Base-by-base conservation (phyloP, 1,140 invertebrate genomes). In the Anastrepha obliqua region DNA sequence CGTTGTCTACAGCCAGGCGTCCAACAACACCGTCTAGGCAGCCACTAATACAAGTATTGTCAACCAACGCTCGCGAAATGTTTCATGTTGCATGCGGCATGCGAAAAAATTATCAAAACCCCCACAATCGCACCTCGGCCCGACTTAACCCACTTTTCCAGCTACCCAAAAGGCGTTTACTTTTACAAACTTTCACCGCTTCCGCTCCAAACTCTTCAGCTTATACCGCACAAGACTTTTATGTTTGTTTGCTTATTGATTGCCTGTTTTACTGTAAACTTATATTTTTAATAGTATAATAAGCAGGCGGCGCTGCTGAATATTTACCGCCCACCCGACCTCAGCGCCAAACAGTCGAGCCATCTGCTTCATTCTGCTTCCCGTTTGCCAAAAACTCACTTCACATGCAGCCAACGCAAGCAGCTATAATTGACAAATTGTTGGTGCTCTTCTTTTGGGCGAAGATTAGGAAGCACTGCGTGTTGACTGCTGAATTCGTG, bases 281-380 rank as follows among this genome's bases (percentile, higher is more conserved):
- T 81, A 55, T 29, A 81, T 81, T 58, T 81, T 81, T 81, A 81
- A 81, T 81, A 81, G 9, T 55, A 81, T 81, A 81, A 81, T 81
- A 81, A 81, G 74, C 74, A 81, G 47, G 74, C 74, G 47, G 51
- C 17, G 74, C 74, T 81, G 74, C 74, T 20, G 8, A 67, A 3
- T 39, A 67, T 29, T 29, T 55, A 0, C 74, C 74, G n/a, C 20
- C 47, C 74, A 2, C 47, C 74, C 7, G 42, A 29, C 17, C 67
- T 51, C 13, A 55, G 6, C 17, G 8, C 7, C 51, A 55, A 55
- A 55, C 2, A 20, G 51, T 58, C 9, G n/a, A n/a, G 55, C 17
- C 47, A 47, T 55, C 47, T 51, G 39, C 15, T 74, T 47, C 13
- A 47, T 15, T 47, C 7, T 74, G n/a, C 15, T 44, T 15, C 29